A percentile compares a stretch with the other conserved stretches of the same genome.
These are phyloP conservation scores for Cristatella mucedo DNA, from an alignment of 2,888 invertebrate genomes.

Conservation along the genomic window DNA sequence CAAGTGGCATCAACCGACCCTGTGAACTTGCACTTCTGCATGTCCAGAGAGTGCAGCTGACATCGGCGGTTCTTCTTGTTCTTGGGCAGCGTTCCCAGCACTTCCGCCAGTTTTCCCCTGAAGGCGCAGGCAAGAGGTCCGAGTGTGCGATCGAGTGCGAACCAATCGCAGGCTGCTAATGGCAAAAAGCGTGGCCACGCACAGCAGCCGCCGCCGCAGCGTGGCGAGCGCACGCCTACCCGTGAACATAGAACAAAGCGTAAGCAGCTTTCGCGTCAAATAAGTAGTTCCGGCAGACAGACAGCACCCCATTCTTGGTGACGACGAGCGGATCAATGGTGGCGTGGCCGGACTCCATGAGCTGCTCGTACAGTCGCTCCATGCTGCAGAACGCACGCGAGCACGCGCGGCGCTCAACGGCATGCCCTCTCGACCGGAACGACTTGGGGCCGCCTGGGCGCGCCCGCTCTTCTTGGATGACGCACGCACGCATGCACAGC, in stretches of 20 bases:
- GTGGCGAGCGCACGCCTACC: constrained; percentile 44
- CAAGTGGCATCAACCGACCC: constrained; percentile 38
- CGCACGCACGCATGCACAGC: too few relatives aligned
- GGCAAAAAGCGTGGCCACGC: constrained; percentile 21
- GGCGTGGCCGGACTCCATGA: constrained; percentile 66
- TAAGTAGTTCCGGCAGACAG: constrained; percentile 61
- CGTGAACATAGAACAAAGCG: constrained; percentile 69
- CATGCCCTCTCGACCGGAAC: too few relatives aligned
- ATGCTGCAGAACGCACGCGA: constrained; percentile 47
- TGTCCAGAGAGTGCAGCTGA: constrained; percentile 72
- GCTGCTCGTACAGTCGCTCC: constrained; percentile 68
- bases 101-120: constrained; percentile 26
- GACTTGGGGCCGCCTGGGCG: too few relatives aligned
- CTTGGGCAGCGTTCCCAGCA: constrained; percentile 44
- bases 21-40: constrained; percentile 38
- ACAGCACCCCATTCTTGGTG: constrained; percentile 57
- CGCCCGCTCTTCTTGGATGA: too few relatives aligned
- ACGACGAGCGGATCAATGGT: constrained; percentile 72
- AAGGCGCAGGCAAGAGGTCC: constrained; percentile 8
- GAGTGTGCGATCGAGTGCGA: too few relatives aligned
- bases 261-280: constrained; percentile 63
- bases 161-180: too few relatives aligned
- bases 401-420: neutral
- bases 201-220: neutral
- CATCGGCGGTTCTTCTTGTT: constrained; percentile 78